Conservation (phyloP, 2,113 vertebrate genomes). For the Cyprinodon variegatus region DNA sequence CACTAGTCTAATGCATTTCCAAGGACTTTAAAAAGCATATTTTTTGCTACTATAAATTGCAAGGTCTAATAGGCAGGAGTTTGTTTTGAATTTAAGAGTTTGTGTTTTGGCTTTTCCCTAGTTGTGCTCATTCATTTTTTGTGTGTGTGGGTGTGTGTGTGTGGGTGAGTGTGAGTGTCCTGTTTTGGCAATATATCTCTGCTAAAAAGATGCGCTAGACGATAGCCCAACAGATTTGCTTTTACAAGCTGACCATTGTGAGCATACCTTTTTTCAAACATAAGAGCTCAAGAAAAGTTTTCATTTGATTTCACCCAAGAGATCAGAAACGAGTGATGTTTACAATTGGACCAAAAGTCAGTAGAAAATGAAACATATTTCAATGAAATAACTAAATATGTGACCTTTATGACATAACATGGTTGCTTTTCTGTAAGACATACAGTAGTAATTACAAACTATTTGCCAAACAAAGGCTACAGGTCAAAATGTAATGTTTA, state of each 20-base stretch:
- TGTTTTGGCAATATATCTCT: too few species aligned
- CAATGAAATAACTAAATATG: too few species aligned
- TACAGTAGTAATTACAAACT: not conserved
- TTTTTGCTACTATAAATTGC: not conserved
- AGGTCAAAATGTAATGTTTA: too few species aligned
- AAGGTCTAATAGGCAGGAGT: not conserved
- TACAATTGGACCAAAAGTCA: too few species aligned
- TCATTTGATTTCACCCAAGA: not conserved
- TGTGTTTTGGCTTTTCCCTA: not conserved
- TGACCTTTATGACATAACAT: not conserved
- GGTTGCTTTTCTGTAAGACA: not conserved
- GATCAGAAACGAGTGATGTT: not conserved
- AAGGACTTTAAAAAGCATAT: constrained; percentile 1
- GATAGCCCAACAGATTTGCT: too few species aligned
- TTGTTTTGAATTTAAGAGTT: too few species aligned
- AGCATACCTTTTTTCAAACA: not conserved
- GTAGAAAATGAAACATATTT: too few species aligned
- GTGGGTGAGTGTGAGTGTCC: too few species aligned
- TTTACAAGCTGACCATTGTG: too few species aligned
- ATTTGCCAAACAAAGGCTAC: too few species aligned
- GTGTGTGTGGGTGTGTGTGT: too few species aligned
- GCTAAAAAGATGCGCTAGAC: too few species aligned
- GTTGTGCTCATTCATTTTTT: not conserved
- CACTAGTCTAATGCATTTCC: not conserved
- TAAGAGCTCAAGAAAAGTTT: not conserved